phyloP scores from a whole-genome alignment of 2,797 vertebrate genomes.

The Ciconia nigra region DNA sequence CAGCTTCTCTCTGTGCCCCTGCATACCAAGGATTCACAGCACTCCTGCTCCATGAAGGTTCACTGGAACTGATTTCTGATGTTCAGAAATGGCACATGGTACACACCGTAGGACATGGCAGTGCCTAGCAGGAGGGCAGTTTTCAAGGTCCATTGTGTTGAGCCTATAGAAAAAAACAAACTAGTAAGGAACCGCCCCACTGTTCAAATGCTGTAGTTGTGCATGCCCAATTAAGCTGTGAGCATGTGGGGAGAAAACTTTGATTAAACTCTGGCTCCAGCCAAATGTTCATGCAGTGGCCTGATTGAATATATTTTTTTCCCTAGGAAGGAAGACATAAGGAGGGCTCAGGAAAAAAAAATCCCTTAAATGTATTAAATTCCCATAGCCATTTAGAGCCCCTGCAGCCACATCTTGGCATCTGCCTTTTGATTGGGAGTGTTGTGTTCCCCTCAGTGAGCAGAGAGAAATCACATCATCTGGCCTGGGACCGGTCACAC shows the following conservation, averaged over 20 bases:
- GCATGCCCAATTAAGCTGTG: background rate
- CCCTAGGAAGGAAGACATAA: background rate
- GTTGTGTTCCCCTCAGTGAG: background rate
- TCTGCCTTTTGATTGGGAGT: background rate
- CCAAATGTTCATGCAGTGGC: background rate
- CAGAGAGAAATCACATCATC: background rate
- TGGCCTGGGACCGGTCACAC: background rate
- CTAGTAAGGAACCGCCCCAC: background rate
- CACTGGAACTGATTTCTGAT: background rate
- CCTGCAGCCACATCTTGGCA: background rate
- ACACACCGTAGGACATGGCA: background rate
- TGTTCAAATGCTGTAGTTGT: fast-evolving
- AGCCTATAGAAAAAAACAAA: background rate
- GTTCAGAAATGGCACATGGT: background rate
- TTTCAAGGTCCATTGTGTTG: background rate
- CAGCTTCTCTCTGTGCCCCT: background rate
- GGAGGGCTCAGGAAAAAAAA: background rate
- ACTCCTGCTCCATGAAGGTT: background rate
- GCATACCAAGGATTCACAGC: background rate
- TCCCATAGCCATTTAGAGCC: background rate
- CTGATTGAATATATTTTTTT: background rate
- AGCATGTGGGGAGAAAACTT: background rate
- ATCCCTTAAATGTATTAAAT: background rate
- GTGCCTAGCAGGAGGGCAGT: background rate
- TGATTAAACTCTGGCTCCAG: background rate